These are phyloP conservation scores for Matsumyia berberina DNA, from an alignment of 2,888 invertebrate genomes.

Conservation along the genomic window DNA sequence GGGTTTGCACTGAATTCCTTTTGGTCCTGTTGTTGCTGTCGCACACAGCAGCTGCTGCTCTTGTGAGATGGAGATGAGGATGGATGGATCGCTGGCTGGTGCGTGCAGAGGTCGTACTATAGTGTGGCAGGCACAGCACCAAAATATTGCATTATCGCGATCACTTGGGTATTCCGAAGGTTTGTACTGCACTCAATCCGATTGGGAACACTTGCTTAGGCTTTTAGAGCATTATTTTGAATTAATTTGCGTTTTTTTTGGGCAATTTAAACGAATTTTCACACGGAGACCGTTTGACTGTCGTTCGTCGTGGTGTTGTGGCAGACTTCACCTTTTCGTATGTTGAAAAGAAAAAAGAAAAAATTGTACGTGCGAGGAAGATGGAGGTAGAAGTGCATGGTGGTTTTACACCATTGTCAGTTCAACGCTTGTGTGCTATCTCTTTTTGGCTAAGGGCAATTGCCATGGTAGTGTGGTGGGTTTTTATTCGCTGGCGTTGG, in stretches of 20 bases:
- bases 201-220: conserved; percentile 61
- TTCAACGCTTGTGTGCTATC: conserved; percentile 52
- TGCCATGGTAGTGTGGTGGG: conserved; percentile 24
- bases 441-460: conserved; percentile 18
- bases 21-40: conserved; percentile 60
- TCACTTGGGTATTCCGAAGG: conserved; percentile 58
- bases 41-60: conserved; percentile 64
- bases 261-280: conserved; percentile 68
- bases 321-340: conserved; percentile 79
- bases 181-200: conserved; percentile 64
- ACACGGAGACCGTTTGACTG: conserved; percentile 71
- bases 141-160: conserved; percentile 71
- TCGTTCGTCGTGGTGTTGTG: conserved; percentile 78
- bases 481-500: conserved; percentile 43
- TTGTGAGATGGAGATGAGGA: conserved; percentile 60
- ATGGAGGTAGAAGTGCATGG: conserved; percentile 45
- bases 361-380: conserved; percentile 67
- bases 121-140: conserved; percentile 61
- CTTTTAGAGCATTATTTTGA: conserved; percentile 63
- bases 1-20: conserved; percentile 52
- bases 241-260: conserved; percentile 52
- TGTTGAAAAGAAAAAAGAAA: conserved; percentile 54
- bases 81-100: conserved; percentile 64
- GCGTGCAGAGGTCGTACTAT: conserved; percentile 72
- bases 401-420: conserved; percentile 44